phyloP scores from a whole-genome alignment of 2,888 invertebrate genomes.

The Ennomos quercinarius region DNA sequence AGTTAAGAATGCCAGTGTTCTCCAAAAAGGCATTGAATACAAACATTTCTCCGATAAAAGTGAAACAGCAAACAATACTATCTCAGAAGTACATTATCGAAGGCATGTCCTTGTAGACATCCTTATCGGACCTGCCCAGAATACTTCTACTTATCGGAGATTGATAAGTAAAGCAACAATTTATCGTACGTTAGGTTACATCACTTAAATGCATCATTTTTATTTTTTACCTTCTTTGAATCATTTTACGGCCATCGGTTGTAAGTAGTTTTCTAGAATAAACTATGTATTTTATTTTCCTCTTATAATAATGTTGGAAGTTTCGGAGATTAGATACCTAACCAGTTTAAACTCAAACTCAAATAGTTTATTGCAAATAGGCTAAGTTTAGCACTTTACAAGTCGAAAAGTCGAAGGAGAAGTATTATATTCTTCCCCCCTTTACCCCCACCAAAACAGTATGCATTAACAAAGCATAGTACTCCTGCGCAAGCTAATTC shows the following conservation, averaged over 20 bases:
- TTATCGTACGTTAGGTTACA: slow-evolving; percentile 38
- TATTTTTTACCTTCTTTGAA: slow-evolving; percentile 18
- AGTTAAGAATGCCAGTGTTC: not conserved
- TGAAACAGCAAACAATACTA: slow-evolving; percentile 24
- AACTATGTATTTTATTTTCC: too few relatives aligned
- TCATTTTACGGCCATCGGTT: not conserved
- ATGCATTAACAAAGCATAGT: too few relatives aligned
- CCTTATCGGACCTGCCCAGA: slow-evolving; percentile 51
- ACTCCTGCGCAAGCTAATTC: too few relatives aligned
- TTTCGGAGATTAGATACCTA: too few relatives aligned
- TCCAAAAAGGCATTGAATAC: slow-evolving; percentile 5
- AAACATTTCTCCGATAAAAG: slow-evolving; percentile 23
- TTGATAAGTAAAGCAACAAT: slow-evolving; percentile 38
- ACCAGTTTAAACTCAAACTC: too few relatives aligned
- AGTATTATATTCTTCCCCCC: too few relatives aligned
- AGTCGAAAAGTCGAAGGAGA: too few relatives aligned
- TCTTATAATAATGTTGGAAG: too few relatives aligned
- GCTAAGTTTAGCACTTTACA: too few relatives aligned
- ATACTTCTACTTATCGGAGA: slow-evolving; percentile 41
- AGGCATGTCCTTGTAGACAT: slow-evolving; percentile 49
- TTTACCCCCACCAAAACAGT: too few relatives aligned
- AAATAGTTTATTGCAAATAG: too few relatives aligned
- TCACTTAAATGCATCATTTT: slow-evolving; percentile 35
- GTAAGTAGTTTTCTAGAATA: too few relatives aligned
- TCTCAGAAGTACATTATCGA: slow-evolving; percentile 20